These are phyloP conservation scores for Epicampocera succincta DNA, from an alignment of 2,888 invertebrate species.

Conservation along the genomic window DNA sequence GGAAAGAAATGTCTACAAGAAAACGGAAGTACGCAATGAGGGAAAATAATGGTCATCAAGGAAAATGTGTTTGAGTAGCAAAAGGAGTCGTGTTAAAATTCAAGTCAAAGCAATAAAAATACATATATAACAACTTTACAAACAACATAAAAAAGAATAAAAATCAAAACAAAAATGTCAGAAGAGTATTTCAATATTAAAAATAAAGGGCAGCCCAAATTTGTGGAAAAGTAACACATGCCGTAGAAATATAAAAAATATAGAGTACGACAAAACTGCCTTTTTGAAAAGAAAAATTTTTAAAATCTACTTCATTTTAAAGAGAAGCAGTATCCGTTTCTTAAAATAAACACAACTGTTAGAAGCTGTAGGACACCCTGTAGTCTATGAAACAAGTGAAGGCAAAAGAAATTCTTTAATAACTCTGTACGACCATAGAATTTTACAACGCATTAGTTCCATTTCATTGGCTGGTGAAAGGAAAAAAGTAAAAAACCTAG, in stretches of 20 bases:
- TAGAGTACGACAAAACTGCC: no score
- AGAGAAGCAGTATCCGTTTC: no score
- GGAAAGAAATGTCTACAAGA: conserved; percentile 58
- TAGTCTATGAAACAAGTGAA: background rate
- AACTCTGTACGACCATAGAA: conserved; percentile 67
- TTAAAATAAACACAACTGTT: no score
- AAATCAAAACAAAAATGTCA: background rate
- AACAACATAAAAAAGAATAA: background rate
- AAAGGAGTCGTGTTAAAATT: conserved; percentile 19
- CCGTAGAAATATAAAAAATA: no score
- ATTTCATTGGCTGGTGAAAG: conserved; percentile 63
- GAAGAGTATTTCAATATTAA: conserved; percentile 22
- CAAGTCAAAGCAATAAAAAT: conserved; percentile 29
- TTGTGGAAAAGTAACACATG: no score
- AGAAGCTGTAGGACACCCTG: no score
- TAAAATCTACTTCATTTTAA: no score
- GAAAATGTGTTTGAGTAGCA: conserved; percentile 48
- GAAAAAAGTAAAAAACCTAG: background rate
- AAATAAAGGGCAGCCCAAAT: no score
- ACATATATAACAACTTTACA: conserved; percentile 7
- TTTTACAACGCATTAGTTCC: conserved; percentile 68
- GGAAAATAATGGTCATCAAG: conserved; percentile 55
- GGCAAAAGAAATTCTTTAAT: conserved; percentile 53
- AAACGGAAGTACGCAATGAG: conserved; percentile 67
- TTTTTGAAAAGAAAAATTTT: no score